Evolutionary conservation across 1,140 invertebrate genomes (phyloP), one percentile per base, ranked within the genome.

Genomic region (Pemphigus obesinymphae): DNA sequence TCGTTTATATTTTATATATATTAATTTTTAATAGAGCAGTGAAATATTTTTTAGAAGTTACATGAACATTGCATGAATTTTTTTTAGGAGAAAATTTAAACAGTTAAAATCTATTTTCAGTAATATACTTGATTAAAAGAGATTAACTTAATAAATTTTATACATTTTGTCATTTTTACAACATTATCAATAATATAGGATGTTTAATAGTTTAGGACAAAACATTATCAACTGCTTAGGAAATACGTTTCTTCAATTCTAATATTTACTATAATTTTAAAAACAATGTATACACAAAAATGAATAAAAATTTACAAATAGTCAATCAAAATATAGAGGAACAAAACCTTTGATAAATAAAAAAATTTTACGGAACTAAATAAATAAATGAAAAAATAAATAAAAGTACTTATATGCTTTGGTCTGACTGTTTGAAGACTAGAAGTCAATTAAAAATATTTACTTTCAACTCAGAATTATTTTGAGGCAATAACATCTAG

Each of bases 401-500:
- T 80, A 63, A 73, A 76, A 80, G 76, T 80, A 80, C 55, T 53
- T 80, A n/a, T 61, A 63, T 63, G 37, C 76, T 80, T 80, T 80
- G 76, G 76, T 80, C 53, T 63, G 40, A n/a, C 40, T 61, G 29
- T 61, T 78, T 37, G 8, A 13, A 76, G 76, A 78, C 76, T 80
- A 80, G 55, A 17, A 40, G 23, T 61, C n/a, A 31, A 43, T 80
- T 80, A 40, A 61, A 61, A 80, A 29, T 80, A 73, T 73, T 48
- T 72, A 11, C 26, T 73, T 50, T 31, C 10, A 48, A 73, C 26
- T 50, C 45, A 73, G 50, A 73, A 72, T 48, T 7, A 31, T 29
- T 23, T 70, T 31, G 29, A 73, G 43, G 8, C 4, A 31, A n/a
- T 34, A 72, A 50, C 70, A 73, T 73, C 17, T 50, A 73, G 70